Evolutionary conservation across 2,797 vertebrate species (phyloP).

Genomic region (Pseudochaenichthys georgianus): DNA sequence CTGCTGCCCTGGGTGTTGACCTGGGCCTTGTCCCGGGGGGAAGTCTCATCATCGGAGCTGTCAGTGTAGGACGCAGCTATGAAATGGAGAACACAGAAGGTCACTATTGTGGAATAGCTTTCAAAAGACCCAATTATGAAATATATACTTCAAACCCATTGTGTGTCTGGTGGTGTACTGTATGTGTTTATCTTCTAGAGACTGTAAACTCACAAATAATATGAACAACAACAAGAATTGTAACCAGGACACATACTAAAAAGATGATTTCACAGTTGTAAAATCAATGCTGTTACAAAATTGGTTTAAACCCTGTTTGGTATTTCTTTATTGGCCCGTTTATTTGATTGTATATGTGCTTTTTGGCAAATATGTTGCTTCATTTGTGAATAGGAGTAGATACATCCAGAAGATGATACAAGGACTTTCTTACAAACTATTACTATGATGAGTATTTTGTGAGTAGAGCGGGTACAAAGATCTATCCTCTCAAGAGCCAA

Average conservation of each 20-base stretch:
- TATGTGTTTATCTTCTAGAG: not conserved
- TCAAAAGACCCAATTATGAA: slow-evolving; percentile 51
- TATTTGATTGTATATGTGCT: not conserved
- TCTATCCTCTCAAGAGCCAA: not conserved
- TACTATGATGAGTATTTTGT: not conserved
- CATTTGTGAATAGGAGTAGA: not conserved
- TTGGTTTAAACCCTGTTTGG: no score
- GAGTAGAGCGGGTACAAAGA: no score
- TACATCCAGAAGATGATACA: not conserved
- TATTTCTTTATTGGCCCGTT: no score
- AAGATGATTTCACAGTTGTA: no score
- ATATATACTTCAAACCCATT: slow-evolving; percentile 40
- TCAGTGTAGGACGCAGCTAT: slow-evolving; percentile 97
- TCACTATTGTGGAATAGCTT: slow-evolving; percentile 41
- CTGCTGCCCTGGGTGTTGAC: slow-evolving; percentile 95
- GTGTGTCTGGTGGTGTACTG: slow-evolving; percentile 4
- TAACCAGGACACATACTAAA: not conserved
- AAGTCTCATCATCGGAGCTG: slow-evolving; percentile 97
- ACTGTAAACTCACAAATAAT: not conserved
- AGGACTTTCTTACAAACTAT: not conserved
- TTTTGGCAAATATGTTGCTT: not conserved
- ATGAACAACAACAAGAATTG: not conserved
- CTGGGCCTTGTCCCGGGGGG: slow-evolving; percentile 96
- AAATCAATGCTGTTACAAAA: no score
- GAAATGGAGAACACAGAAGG: slow-evolving; percentile 49